phyloP scores from a whole-genome alignment of 2,113 vertebrate genomes.

The Piaya cayana region DNA sequence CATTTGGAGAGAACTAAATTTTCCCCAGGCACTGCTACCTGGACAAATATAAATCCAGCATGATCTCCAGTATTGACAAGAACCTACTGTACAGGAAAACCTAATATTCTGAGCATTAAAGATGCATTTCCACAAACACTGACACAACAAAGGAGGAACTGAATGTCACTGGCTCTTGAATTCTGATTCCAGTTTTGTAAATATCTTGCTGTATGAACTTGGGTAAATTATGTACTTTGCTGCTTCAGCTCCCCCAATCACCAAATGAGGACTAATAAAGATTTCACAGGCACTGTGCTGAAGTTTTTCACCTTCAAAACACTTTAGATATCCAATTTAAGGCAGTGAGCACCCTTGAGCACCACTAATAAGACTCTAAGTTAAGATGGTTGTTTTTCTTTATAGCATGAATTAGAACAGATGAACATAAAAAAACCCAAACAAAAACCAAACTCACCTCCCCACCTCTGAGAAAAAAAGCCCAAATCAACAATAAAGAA shows the following conservation, averaged over 20 bases:
- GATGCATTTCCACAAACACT: background rate
- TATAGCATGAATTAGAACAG: background rate
- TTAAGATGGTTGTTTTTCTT: background rate
- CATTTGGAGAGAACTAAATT: background rate
- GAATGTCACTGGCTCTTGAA: background rate
- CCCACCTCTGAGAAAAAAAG: background rate
- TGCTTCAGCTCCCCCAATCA: background rate
- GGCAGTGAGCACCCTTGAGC: background rate
- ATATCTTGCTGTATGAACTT: background rate
- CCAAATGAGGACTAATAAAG: background rate
- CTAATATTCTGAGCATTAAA: background rate
- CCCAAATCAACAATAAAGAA: background rate
- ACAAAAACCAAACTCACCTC: background rate
- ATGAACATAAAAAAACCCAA: background rate
- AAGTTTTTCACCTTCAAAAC: background rate
- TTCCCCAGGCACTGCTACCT: constrained; percentile 3
- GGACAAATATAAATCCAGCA: background rate
- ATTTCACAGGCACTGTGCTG: background rate
- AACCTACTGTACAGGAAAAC: background rate
- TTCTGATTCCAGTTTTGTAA: background rate
- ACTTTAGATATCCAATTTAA: background rate
- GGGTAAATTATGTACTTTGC: background rate
- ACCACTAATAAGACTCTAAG: background rate
- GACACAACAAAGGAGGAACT: background rate
- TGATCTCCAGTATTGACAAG: background rate